These are phyloP conservation scores for Philereme vetulata DNA, from an alignment of 2,888 invertebrate species.

Conservation along the genomic window DNA sequence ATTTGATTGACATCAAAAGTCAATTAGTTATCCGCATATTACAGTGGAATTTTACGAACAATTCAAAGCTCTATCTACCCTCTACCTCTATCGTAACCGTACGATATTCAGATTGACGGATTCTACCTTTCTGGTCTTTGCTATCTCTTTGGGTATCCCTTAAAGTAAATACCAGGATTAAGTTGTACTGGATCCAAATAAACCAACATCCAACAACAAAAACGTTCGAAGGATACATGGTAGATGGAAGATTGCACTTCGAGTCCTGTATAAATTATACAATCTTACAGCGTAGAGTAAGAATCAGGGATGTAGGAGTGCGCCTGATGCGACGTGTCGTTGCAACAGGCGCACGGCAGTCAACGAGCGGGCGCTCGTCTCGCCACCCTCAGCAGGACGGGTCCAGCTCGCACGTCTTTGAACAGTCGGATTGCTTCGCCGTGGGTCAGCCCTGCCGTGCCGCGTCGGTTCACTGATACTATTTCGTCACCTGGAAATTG, in stretches of 20 bases:
- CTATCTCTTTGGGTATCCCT: no score
- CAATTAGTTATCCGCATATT: not conserved
- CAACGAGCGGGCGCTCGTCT: slow-evolving; percentile 78
- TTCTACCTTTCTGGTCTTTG: no score
- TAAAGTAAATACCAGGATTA: no score
- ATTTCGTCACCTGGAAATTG: slow-evolving; percentile 90
- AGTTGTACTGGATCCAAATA: no score
- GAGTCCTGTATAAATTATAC: slow-evolving; percentile 1
- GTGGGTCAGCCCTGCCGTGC: slow-evolving; percentile 90
- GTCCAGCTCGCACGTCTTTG: slow-evolving; percentile 90
- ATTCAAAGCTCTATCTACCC: not conserved
- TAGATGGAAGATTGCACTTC: not conserved
- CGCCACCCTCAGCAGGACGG: slow-evolving; percentile 89
- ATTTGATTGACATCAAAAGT: no score
- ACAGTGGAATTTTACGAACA: not conserved
- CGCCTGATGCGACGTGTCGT: slow-evolving; percentile 69
- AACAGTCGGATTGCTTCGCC: slow-evolving; percentile 91
- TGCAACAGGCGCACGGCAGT: slow-evolving; percentile 82
- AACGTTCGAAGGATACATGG: no score
- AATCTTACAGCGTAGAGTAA: slow-evolving; percentile 64
- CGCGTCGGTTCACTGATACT: slow-evolving; percentile 90
- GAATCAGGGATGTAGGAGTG: slow-evolving; percentile 47
- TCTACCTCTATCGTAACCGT: not conserved
- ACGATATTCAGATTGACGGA: no score
- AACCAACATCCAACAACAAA: no score